These are phyloP conservation scores for Xerus inauris DNA, from an alignment of 2,113 vertebrate genomes.

Conservation along the genomic window DNA sequence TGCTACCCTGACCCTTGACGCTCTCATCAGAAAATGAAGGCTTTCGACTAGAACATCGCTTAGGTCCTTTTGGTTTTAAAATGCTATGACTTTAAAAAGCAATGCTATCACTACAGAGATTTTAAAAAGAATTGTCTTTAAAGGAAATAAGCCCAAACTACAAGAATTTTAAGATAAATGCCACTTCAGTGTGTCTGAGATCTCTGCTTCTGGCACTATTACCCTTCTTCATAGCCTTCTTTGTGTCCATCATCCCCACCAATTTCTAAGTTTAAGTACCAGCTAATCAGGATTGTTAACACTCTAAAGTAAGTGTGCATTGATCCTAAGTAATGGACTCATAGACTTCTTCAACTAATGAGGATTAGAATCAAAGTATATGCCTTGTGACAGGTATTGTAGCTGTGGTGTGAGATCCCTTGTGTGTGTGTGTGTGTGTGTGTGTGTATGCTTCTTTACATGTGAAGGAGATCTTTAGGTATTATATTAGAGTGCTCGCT, in stretches of 20 bases:
- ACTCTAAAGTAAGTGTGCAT: conserved; percentile 18
- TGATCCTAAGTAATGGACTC: background rate
- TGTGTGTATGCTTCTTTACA: background rate
- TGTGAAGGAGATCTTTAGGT: conserved; percentile 30
- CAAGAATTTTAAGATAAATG: background rate
- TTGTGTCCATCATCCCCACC: background rate
- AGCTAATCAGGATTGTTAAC: conserved; percentile 15
- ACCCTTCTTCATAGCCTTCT: background rate
- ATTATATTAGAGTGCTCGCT: background rate
- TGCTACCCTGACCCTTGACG: background rate
- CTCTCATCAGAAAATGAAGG: background rate
- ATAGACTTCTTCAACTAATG: background rate
- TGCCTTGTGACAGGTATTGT: background rate
- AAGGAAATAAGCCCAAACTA: background rate
- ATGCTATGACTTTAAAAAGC: background rate
- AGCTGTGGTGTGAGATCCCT: background rate
- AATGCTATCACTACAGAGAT: background rate
- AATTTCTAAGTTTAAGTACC: conserved; percentile 55
- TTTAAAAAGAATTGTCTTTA: background rate
- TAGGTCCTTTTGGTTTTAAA: background rate
- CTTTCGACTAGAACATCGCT: background rate
- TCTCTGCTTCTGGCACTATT: background rate
- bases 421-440: background rate
- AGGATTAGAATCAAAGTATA: background rate
- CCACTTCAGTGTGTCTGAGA: background rate